phyloP scores from a whole-genome alignment of 2,888 invertebrate genomes.

The Stenoptilia bipunctidactyla region DNA sequence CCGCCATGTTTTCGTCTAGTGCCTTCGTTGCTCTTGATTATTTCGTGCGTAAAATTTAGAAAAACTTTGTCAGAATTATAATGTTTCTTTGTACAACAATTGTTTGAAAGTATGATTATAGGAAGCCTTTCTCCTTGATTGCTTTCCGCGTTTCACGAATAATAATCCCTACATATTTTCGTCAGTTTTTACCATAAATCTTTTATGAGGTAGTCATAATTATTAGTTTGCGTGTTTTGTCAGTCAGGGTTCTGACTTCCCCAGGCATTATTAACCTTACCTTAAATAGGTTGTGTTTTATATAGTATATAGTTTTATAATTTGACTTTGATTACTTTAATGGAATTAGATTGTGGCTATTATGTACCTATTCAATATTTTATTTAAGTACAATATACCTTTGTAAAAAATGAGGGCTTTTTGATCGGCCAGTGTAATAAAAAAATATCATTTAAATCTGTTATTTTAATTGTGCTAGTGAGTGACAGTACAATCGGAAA shows the following conservation, averaged over 20 bases:
- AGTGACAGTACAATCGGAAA: background rate
- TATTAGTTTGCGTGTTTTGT: constrained; percentile 51
- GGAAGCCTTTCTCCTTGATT: no score
- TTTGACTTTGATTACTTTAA: constrained; percentile 2
- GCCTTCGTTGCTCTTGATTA: no score
- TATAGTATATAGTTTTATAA: constrained; percentile 3
- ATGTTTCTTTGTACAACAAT: no score
- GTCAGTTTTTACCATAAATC: constrained; percentile 19
- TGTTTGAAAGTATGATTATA: no score
- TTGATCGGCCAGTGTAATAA: no score
- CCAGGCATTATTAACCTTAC: constrained; percentile 40
- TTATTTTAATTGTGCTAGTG: no score
- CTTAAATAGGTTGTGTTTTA: constrained; percentile 8
- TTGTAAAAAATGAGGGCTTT: no score
- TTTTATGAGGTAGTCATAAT: constrained; percentile 41
- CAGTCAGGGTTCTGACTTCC: constrained; percentile 32
- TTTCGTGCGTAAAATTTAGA: no score
- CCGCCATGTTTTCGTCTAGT: constrained; percentile 33
- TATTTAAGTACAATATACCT: no score
- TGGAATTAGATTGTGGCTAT: background rate
- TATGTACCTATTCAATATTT: no score
- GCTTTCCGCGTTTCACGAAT: constrained; percentile 16
- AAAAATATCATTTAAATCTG: no score
- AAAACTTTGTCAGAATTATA: no score
- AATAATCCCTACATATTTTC: background rate